Evolutionary conservation across 2,888 invertebrate genomes (phyloP).

Genomic region (Malachius bipustulatus): DNA sequence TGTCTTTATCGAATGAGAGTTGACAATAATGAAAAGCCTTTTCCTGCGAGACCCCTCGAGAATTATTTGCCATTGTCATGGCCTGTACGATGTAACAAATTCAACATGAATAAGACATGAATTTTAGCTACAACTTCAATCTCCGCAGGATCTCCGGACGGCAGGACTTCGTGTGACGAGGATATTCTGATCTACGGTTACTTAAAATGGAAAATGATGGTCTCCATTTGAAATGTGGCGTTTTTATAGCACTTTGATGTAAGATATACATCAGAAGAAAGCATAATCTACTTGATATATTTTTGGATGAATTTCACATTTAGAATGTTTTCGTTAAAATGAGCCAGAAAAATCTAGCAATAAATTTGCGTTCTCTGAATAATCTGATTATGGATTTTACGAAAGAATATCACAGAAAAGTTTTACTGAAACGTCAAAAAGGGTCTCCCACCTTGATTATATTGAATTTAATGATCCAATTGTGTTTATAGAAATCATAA

Average conservation of each 20-base stretch:
- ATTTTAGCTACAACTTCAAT: slow-evolving; percentile 7
- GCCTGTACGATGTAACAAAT: too few relatives aligned
- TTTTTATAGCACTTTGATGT: slow-evolving; percentile 28
- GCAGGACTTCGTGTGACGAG: slow-evolving; percentile 5
- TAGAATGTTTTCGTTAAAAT: slow-evolving; percentile 3
- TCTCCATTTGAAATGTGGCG: slow-evolving; percentile 27
- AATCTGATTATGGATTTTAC: slow-evolving; percentile 1
- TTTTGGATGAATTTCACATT: slow-evolving; percentile 7
- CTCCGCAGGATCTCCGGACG: background rate
- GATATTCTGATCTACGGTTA: slow-evolving; percentile 23
- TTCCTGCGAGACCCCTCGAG: too few relatives aligned
- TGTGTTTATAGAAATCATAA: too few relatives aligned
- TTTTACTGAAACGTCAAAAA: too few relatives aligned
- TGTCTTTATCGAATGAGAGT: too few relatives aligned
- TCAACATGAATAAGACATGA: slow-evolving; percentile 25
- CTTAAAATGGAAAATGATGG: slow-evolving; percentile 29
- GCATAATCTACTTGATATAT: slow-evolving; percentile 25
- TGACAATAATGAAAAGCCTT: too few relatives aligned
- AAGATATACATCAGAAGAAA: slow-evolving; percentile 23
- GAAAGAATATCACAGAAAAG: too few relatives aligned
- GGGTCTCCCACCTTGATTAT: too few relatives aligned
- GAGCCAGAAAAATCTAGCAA: background rate
- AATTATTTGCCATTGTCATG: too few relatives aligned
- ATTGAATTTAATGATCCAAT: too few relatives aligned
- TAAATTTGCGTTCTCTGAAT: background rate